Evolutionary conservation across 2,888 invertebrate genomes (phyloP).

Genomic region (Heterodera filipjevi): DNA sequence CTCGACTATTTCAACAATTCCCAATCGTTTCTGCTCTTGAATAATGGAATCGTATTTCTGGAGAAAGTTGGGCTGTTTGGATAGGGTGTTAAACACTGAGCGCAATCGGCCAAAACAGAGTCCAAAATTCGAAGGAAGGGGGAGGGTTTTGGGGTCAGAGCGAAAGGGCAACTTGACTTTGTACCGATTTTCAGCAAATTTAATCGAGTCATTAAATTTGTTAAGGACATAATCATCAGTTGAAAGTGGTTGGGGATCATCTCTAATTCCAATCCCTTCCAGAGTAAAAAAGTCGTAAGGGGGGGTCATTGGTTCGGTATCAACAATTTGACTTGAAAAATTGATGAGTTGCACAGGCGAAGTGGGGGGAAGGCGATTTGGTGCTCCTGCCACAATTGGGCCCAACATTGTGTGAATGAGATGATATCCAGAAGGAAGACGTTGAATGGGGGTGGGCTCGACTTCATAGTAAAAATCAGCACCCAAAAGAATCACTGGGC

Average conservation of each 20-base stretch:
- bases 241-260: not conserved
- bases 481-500: not conserved
- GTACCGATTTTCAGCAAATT: not conserved
- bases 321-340: not conserved
- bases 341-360: not conserved
- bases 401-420: slow-evolving; percentile 9
- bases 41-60: slow-evolving; percentile 36
- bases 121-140: slow-evolving; percentile 25
- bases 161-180: slow-evolving; percentile 4
- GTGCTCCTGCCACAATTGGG: not conserved
- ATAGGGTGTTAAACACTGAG: not conserved
- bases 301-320: not conserved
- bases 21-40: slow-evolving; percentile 38
- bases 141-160: not conserved
- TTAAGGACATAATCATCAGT: not conserved
- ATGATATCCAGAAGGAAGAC: slow-evolving; percentile 11
- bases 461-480: slow-evolving; percentile 5
- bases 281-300: slow-evolving; percentile 2
- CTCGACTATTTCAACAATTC: slow-evolving; percentile 42
- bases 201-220: not conserved
- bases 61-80: slow-evolving; percentile 7
- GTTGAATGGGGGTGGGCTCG: not conserved
- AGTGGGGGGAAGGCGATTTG: not conserved
- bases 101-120: slow-evolving; percentile 15
- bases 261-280: slow-evolving; percentile 10